Percentiles rank a stretch among this genome's conserved stretches.
Evolutionary conservation across 2,113 vertebrate genomes (phyloP).

Genomic region (Zosterops lateralis): DNA sequence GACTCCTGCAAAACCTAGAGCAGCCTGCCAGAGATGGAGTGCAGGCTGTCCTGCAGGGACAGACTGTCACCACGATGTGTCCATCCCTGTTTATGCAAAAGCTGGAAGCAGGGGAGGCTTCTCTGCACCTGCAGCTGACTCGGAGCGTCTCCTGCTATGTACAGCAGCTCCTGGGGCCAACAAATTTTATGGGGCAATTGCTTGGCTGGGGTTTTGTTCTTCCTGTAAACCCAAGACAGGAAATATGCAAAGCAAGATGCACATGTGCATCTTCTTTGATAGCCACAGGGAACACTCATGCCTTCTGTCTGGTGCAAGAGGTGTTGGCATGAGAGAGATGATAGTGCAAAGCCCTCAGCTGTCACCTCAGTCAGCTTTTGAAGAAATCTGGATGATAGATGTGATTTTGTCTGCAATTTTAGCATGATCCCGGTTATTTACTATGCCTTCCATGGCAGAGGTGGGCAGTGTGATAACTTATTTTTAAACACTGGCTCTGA

Average conservation of each 20-base stretch:
- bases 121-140: background rate
- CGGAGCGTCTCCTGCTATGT: background rate
- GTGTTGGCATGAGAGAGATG: background rate
- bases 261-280: background rate
- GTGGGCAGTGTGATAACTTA: background rate
- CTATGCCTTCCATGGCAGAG: background rate
- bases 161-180: background rate
- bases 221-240: background rate
- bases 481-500: background rate
- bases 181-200: background rate
- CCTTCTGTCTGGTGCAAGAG: background rate
- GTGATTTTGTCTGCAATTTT: background rate
- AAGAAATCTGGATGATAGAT: background rate
- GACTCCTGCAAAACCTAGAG: background rate
- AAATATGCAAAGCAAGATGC: background rate
- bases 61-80: background rate
- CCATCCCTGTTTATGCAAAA: background rate
- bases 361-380: background rate
- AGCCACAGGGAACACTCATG: background rate
- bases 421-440: background rate
- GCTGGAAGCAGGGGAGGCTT: background rate
- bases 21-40: background rate
- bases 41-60: background rate
- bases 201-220: background rate
- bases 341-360: background rate